A percentile compares a stretch with the other conserved stretches of the same genome.
These are phyloP conservation scores for Caenorhabditis sp. DNA, from an alignment of 2,888 invertebrate species.

Conservation along the genomic window DNA sequence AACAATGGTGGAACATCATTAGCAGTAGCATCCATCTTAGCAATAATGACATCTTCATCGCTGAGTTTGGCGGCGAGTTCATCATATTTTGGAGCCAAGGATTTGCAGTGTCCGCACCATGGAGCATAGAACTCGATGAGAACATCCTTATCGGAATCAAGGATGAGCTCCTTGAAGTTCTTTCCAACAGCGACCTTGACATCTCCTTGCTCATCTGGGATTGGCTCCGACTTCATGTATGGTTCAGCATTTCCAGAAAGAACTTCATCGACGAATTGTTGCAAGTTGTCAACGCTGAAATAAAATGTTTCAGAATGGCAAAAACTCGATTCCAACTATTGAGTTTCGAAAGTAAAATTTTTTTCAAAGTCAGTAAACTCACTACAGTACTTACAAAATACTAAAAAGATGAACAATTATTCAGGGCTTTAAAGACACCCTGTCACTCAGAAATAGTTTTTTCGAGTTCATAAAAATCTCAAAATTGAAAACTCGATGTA, in stretches of 20 bases:
- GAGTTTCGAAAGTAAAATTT: no score
- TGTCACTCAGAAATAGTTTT: no score
- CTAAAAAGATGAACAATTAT: no score
- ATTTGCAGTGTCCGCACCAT: constrained; percentile 99
- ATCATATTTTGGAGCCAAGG: constrained; percentile 88
- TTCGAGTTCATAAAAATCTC: no score
- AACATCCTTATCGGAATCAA: constrained; percentile 88
- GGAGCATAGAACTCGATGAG: constrained; percentile 98
- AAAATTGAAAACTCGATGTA: no score
- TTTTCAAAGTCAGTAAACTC: no score
- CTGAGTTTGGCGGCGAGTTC: constrained; percentile 84
- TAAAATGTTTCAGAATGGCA: background rate
- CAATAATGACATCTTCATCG: constrained; percentile 84
- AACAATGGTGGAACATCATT: constrained; percentile 92
- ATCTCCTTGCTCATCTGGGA: constrained; percentile 85
- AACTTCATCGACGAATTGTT: constrained; percentile 84
- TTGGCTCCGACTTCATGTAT: constrained; percentile 90
- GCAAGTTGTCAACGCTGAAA: constrained; percentile 82
- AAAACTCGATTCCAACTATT: background rate
- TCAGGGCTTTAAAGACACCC: no score
- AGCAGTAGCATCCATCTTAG: constrained; percentile 97
- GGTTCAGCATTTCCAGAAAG: constrained; percentile 85
- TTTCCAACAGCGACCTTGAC: constrained; percentile 85
- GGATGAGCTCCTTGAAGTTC: constrained; percentile 90
- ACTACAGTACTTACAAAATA: no score